phyloP scores from a whole-genome alignment of 2,797 vertebrate genomes.

The Onychomys arenicola region DNA sequence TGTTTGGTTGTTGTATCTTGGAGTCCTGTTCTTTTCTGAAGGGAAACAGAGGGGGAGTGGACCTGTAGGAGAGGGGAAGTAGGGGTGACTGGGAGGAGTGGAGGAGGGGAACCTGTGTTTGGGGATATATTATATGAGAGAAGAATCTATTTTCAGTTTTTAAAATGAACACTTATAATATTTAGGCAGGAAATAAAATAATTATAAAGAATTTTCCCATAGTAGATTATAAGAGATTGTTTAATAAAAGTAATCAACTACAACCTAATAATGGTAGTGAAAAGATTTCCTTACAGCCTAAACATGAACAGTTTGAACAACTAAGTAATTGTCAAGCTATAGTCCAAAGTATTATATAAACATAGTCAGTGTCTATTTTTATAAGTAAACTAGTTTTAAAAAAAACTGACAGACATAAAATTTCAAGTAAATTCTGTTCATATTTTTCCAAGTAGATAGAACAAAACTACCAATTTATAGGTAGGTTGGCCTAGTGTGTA shows the following conservation, averaged over 20 bases:
- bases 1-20: not conserved
- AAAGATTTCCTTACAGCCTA: not conserved
- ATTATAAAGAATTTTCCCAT: not conserved
- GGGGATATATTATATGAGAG: not conserved
- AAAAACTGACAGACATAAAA: not conserved
- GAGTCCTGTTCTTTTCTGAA: not conserved
- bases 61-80: not conserved
- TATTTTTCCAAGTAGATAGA: not conserved
- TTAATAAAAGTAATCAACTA: not conserved
- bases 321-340: not conserved
- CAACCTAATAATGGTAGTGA: not conserved
- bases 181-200: not conserved
- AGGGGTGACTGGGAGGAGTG: not conserved
- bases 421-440: not conserved
- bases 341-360: conserved; percentile 20
- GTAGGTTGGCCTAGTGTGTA: not conserved
- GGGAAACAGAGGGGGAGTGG: not conserved
- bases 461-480: not conserved
- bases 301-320: not conserved
- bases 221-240: not conserved
- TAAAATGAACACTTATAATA: not conserved
- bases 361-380: not conserved
- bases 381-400: not conserved
- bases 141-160: not conserved
- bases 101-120: not conserved